Percentiles rank a stretch among this genome's conserved stretches.
phyloP scores from a whole-genome alignment of 2,113 vertebrate species.

The Rhinolophus sinicus region DNA sequence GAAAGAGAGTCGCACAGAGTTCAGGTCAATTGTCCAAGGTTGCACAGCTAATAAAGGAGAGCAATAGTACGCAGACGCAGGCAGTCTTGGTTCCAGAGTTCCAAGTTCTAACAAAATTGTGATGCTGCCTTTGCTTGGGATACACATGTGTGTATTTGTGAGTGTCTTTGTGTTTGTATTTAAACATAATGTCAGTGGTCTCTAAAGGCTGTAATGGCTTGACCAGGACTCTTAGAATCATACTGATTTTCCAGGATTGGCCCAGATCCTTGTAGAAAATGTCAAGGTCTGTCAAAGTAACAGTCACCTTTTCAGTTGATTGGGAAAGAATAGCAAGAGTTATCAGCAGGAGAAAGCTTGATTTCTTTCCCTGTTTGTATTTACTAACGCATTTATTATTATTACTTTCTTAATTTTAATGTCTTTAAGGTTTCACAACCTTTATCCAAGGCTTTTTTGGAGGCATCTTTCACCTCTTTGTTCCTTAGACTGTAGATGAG shows the following conservation, averaged over 20 bases:
- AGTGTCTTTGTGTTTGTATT: neutral
- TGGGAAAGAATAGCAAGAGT: neutral
- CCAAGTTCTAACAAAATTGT: neutral
- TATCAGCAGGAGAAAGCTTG: neutral
- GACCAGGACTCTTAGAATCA: neutral
- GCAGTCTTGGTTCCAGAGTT: neutral
- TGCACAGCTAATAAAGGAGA: neutral
- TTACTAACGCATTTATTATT: neutral
- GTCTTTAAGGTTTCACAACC: slow-evolving; percentile 50
- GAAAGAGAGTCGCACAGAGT: neutral
- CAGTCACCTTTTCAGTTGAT: neutral
- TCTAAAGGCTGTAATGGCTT: neutral
- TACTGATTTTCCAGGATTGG: neutral
- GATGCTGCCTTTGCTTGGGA: neutral
- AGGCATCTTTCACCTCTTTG: slow-evolving; percentile 73
- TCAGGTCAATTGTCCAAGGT: neutral
- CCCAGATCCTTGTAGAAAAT: neutral
- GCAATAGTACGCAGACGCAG: neutral
- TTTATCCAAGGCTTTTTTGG: slow-evolving; percentile 57
- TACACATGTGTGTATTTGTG: fast-evolving
- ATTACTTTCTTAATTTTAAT: slow-evolving; percentile 22
- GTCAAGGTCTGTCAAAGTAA: neutral
- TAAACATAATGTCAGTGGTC: neutral
- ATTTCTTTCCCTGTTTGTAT: neutral
- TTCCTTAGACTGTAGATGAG: slow-evolving; percentile 80